Conservation (phyloP, 2,113 vertebrate species). For the Meriones unguiculatus region DNA sequence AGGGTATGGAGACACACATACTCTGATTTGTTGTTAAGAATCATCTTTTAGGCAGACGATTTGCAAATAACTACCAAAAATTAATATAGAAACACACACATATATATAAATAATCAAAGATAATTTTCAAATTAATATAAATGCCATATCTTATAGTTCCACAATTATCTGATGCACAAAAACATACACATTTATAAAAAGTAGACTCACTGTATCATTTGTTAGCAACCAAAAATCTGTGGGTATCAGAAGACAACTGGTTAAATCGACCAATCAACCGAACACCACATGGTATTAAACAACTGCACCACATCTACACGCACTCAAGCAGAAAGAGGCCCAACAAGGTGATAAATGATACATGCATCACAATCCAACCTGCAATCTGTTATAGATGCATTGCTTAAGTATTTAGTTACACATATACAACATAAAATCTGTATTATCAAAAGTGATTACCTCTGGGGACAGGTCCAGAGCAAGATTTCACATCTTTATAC, state of each 20-base stretch:
- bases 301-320: constrained; percentile 11
- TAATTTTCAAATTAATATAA: not conserved
- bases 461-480: not conserved
- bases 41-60: constrained; percentile 10
- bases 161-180: not conserved
- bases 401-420: constrained; percentile 34
- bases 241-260: not conserved
- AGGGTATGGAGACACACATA: not conserved
- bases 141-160: not conserved
- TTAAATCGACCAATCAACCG: constrained; percentile 42
- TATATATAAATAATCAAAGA: not conserved
- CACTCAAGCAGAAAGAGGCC: constrained; percentile 2
- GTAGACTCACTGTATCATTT: not conserved
- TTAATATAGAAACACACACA: not conserved
- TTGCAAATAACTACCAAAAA: constrained; percentile 18
- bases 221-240: constrained; percentile 8
- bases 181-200: constrained; percentile 17
- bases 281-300: constrained; percentile 23
- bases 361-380: not conserved
- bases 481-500: constrained; percentile 37
- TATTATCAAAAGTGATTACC: constrained; percentile 8
- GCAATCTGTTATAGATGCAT: not conserved
- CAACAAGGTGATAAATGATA: not conserved
- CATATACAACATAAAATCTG: constrained; percentile 40
- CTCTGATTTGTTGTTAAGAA: not conserved